Conservation (phyloP, 2,888 invertebrate species). For the Trichogramma evanescens region DNA sequence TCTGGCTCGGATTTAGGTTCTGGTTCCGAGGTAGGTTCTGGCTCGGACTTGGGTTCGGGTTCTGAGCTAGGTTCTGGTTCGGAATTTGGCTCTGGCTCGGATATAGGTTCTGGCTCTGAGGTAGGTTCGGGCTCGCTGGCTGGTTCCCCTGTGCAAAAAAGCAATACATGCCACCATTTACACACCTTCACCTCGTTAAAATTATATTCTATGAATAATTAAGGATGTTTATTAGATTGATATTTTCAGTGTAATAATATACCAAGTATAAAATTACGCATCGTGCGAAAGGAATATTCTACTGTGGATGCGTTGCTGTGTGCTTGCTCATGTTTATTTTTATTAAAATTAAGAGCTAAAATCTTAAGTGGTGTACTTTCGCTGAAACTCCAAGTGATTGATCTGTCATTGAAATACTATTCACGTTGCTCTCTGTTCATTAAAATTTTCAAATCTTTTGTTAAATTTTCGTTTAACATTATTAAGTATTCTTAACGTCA, state of each 20-base stretch:
- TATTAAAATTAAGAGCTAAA: constrained; percentile 14
- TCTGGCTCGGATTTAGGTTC: constrained; percentile 44
- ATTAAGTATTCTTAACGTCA: too few relatives aligned
- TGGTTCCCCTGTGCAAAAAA: constrained; percentile 46
- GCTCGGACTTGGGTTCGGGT: constrained; percentile 34
- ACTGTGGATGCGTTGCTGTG: constrained; percentile 12
- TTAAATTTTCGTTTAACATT: too few relatives aligned
- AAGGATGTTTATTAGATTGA: constrained; percentile 8
- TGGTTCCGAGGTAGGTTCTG: constrained; percentile 43
- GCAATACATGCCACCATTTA: constrained; percentile 42
- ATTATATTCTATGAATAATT: constrained; percentile 10
- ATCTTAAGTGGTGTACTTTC: constrained; percentile 11
- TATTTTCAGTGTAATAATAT: constrained; percentile 11
- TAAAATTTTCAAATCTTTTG: too few relatives aligned
- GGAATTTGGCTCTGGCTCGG: constrained; percentile 45
- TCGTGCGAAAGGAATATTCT: constrained; percentile 21
- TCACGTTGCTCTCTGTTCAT: too few relatives aligned
- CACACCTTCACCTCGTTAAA: constrained; percentile 35
- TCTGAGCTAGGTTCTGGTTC: constrained; percentile 48
- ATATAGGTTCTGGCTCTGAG: constrained; percentile 40
- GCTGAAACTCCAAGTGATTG: constrained; percentile 14
- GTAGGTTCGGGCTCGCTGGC: constrained; percentile 38
- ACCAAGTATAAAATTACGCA: constrained; percentile 10
- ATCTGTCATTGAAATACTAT: constrained; percentile 18
- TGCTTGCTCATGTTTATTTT: constrained; percentile 10